Base-by-base conservation (phyloP, 2,888 invertebrate species). In the Ochropacha duplaris region DNA sequence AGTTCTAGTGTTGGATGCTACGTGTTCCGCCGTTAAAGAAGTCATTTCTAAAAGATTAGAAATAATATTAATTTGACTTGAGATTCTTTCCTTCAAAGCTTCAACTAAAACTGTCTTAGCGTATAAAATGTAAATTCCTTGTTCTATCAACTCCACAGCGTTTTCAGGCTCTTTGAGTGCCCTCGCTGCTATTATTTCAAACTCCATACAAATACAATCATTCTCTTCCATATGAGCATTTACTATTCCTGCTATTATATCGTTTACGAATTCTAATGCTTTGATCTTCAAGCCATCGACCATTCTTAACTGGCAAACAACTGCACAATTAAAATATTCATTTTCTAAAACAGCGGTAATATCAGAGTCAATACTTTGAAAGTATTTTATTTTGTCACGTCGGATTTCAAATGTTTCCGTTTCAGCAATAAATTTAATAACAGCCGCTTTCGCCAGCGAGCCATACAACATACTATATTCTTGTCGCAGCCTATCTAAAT, bases 141-240 rank as follows among this genome's bases (percentile, higher is more conserved):
- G 95, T 64, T 96, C 96, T 69, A 98, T 94, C 31, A 98, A 90
- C 74, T 98, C 97, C 70, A 95, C 96, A 0, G 98, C 97, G 44
- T 95, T 96, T 64, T 94, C 94, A 0, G 98, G 98, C 66, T 95
- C 94, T 70, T 94, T 94, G 12, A 96, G 81, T 0, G 97, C 97
- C 65, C 92, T 94, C 34, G 90, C 90, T 69, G 94, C 94, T 57
- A 98, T 95, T 26, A 90, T 90, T 83, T 96, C 95, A 81, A 98
- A 98, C 69, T 94, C 94, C 1, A 89, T 86, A 75, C 96, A 96
- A 64, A 97, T 96, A 26, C 93, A 93, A 52, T 94, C 85, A 83
- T 96, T 96, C 70, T 95, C 95, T 57, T 87, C 90, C 71, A 94
- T 94, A 71, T 96, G 96, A 26, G 94, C 90, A 51, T 90, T 87